Conservation (phyloP, 2,113 vertebrate species). For the Halcyon senegalensis region DNA sequence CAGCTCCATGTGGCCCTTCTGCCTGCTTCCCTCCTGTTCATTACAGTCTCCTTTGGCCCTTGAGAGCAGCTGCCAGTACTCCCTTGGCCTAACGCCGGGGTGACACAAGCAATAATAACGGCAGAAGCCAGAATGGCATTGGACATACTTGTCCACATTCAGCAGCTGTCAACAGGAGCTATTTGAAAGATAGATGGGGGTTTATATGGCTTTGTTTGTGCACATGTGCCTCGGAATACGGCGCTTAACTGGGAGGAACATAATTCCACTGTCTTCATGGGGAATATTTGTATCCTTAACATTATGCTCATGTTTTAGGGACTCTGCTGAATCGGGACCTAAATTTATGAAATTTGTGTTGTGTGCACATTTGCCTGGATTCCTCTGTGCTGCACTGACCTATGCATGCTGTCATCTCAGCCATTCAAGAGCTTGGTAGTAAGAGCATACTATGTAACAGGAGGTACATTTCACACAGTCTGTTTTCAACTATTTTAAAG, state of each 20-base stretch:
- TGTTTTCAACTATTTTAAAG: background rate
- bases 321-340: background rate
- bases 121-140: conserved; percentile 30
- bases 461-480: background rate
- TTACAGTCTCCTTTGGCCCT: conserved; percentile 51
- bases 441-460: background rate
- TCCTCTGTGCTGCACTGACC: background rate
- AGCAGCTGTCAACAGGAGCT: conserved; percentile 48
- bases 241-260: background rate
- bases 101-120: conserved; percentile 4
- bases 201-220: conserved; percentile 25
- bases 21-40: conserved; percentile 49
- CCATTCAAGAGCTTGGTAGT: background rate
- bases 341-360: background rate
- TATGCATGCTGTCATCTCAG: background rate
- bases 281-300: background rate
- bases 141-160: conserved; percentile 7
- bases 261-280: conserved; percentile 37
- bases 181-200: conserved; percentile 39
- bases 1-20: conserved; percentile 23
- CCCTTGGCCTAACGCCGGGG: conserved; percentile 39
- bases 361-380: background rate
- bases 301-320: background rate
- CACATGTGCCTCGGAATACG: background rate
- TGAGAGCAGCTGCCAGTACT: conserved; percentile 56